Conservation (phyloP, 2,113 vertebrate genomes). For the Solea senegalensis region DNA sequence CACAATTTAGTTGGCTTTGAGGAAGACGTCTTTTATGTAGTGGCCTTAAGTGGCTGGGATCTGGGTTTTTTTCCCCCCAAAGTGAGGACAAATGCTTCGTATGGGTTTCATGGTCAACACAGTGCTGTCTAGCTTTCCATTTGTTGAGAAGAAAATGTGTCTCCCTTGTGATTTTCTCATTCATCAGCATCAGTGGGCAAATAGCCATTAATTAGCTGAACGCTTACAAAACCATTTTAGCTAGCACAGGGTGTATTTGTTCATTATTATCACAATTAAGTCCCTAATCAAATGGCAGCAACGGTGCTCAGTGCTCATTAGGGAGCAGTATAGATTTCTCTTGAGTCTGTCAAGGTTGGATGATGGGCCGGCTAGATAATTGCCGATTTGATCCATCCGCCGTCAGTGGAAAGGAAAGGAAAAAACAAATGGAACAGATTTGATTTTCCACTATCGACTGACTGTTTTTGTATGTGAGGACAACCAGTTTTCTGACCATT, state of each 20-base stretch:
- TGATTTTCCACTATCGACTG: slow-evolving; percentile 29
- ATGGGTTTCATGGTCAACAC: slow-evolving; percentile 37
- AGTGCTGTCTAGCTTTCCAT: slow-evolving; percentile 24
- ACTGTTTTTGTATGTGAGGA: slow-evolving; percentile 30
- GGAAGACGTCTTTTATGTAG: slow-evolving; percentile 41
- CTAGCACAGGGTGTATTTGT: slow-evolving; percentile 70
- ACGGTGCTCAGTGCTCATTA: slow-evolving; percentile 66
- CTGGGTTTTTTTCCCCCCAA: background rate
- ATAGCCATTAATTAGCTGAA: slow-evolving; percentile 76
- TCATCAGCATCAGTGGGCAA: slow-evolving; percentile 62
- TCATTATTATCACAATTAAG: slow-evolving; percentile 79
- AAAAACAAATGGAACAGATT: slow-evolving; percentile 44
- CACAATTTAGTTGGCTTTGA: slow-evolving; percentile 41
- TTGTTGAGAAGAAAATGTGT: slow-evolving; percentile 34
- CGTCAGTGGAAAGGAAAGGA: slow-evolving; percentile 22
- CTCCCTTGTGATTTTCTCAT: slow-evolving; percentile 57
- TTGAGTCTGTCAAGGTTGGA: slow-evolving; percentile 53
- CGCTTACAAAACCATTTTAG: slow-evolving; percentile 61
- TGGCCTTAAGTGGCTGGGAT: slow-evolving; percentile 32
- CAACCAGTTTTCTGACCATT: slow-evolving; percentile 25
- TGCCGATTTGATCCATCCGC: slow-evolving; percentile 39
- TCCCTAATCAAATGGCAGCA: slow-evolving; percentile 71
- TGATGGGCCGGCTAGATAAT: slow-evolving; percentile 50
- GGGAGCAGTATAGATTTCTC: slow-evolving; percentile 61
- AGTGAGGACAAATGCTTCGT: slow-evolving; percentile 3